Conservation (phyloP, 1,140 invertebrate genomes). For the Drosophila teissieri region DNA sequence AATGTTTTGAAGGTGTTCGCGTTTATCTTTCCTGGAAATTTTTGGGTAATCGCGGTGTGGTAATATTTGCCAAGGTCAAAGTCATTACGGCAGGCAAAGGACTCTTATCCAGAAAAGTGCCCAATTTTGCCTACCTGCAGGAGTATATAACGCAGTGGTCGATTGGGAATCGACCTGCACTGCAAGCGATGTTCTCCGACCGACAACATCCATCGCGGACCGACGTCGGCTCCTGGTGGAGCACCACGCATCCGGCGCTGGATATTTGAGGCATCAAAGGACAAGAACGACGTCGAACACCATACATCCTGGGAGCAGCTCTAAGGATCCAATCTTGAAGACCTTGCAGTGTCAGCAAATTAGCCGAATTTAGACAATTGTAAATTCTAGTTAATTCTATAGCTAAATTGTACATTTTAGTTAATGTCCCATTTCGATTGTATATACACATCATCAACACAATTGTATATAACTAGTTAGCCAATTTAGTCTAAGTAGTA, state of each 20-base stretch:
- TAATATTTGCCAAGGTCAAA: slow-evolving; percentile 65
- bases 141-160: slow-evolving; percentile 53
- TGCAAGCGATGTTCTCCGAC: slow-evolving; percentile 55
- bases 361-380: slow-evolving; percentile 47
- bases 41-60: slow-evolving; percentile 33
- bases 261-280: background rate
- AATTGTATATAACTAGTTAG: slow-evolving; percentile 38
- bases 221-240: slow-evolving; percentile 6
- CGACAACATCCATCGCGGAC: slow-evolving; percentile 38
- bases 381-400: slow-evolving; percentile 46
- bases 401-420: slow-evolving; percentile 48
- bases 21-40: slow-evolving; percentile 48
- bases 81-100: slow-evolving; percentile 53
- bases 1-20: background rate
- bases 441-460: slow-evolving; percentile 29
- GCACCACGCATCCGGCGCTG: slow-evolving; percentile 1
- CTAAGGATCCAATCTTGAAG: background rate
- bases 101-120: background rate
- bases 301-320: slow-evolving; percentile 1
- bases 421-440: slow-evolving; percentile 37
- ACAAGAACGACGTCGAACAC: background rate
- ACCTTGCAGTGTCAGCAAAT: slow-evolving; percentile 48
- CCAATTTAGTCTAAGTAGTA: slow-evolving; percentile 41
- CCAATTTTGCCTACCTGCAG: slow-evolving; percentile 41
- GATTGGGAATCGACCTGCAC: slow-evolving; percentile 50